phyloP scores from a whole-genome alignment of 1,140 invertebrate genomes.

The Babylonia areolata region DNA sequence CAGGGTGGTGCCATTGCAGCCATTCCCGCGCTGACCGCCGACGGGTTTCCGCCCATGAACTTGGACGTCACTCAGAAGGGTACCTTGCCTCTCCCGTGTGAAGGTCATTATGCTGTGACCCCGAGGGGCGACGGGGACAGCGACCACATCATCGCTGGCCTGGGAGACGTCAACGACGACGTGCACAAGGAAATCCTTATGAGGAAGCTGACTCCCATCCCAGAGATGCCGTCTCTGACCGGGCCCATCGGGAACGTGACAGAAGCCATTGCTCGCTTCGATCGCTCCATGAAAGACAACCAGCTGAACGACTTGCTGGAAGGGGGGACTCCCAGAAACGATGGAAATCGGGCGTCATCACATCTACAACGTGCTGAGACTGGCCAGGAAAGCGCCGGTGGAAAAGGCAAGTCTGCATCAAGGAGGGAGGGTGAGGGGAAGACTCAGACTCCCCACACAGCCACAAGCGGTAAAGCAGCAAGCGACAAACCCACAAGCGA shows the following conservation, averaged over 20 bases:
- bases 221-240: conserved; percentile 61
- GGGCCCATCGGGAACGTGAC: conserved; percentile 45
- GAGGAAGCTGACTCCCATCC: conserved; percentile 62
- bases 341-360: not conserved
- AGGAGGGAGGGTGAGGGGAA: not conserved
- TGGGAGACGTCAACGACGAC: conserved; percentile 39
- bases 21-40: conserved; percentile 56
- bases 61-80: conserved; percentile 62
- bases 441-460: too few species aligned
- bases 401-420: not conserved
- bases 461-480: too few species aligned
- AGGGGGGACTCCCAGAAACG: conserved; percentile 8
- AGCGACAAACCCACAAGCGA: too few species aligned
- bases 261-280: conserved; percentile 62
- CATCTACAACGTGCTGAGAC: not conserved
- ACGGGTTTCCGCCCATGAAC: conserved; percentile 67
- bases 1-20: not conserved
- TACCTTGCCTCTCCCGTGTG: too few species aligned
- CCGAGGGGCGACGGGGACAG: conserved; percentile 13
- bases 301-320: conserved; percentile 58
- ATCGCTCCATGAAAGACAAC: conserved; percentile 58
- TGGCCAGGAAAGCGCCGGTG: not conserved
- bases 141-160: not conserved
- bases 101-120: too few species aligned
- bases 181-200: conserved; percentile 50